Conservation (phyloP, 1,140 invertebrate species). For the Bilobella aurantiaca region DNA sequence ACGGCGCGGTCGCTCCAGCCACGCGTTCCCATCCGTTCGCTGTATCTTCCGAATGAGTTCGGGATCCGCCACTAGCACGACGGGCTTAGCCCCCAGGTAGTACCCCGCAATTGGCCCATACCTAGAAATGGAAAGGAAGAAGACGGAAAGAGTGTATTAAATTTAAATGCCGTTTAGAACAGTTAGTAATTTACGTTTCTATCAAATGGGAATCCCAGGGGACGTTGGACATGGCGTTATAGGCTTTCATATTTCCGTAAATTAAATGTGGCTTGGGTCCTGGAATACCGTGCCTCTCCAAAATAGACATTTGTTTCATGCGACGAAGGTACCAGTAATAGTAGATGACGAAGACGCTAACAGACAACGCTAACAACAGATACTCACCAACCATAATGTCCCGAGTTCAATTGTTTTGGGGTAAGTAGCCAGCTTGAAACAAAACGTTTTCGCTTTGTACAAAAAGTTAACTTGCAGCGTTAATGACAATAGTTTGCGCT, state of each 20-base stretch:
- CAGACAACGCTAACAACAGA: background rate
- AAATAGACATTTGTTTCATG: conserved; percentile 10
- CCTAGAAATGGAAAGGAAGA: conserved; percentile 1
- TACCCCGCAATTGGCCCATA: conserved; percentile 24
- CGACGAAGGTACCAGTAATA: background rate
- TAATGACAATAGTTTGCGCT: too few relatives aligned
- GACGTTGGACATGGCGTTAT: conserved; percentile 7
- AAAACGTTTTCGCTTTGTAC: background rate
- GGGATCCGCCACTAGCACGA: conserved; percentile 14
- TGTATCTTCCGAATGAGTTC: conserved; percentile 6
- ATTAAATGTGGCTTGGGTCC: conserved; percentile 15
- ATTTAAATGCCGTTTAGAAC: background rate
- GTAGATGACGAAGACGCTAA: too few relatives aligned
- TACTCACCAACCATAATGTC: background rate
- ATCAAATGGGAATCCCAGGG: conserved; percentile 15
- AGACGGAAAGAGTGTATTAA: background rate
- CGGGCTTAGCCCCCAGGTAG: conserved; percentile 25
- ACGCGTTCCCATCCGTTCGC: background rate
- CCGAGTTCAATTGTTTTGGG: background rate
- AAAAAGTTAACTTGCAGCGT: too few relatives aligned
- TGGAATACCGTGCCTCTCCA: conserved; percentile 15
- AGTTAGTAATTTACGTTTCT: conserved; percentile 7
- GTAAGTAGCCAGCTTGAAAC: background rate
- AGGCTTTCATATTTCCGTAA: conserved; percentile 20
- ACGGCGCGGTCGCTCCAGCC: conserved; percentile 16